phyloP scores from a whole-genome alignment of 2,113 vertebrate species.

The Herpetotheres cachinnans region DNA sequence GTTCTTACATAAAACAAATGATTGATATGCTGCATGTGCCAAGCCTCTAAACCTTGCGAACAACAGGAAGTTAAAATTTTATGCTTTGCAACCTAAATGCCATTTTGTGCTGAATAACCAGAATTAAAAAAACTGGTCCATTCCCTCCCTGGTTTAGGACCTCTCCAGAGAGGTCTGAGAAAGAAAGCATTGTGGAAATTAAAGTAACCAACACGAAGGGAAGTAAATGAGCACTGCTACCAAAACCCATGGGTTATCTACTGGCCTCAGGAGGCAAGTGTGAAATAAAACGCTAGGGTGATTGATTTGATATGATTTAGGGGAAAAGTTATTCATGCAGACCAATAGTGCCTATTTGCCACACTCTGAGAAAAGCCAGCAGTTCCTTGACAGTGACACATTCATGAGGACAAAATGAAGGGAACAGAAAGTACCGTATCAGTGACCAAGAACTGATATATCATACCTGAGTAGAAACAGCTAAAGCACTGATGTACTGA shows the following conservation, averaged over 20 bases:
- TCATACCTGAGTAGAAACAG: accelerated
- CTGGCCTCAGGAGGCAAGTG: background rate
- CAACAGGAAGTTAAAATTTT: conserved; percentile 20
- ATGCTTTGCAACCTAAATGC: background rate
- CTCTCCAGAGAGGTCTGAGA: background rate
- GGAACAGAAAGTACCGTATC: background rate
- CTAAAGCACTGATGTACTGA: background rate
- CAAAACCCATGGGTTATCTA: background rate
- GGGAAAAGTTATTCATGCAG: background rate
- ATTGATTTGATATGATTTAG: background rate
- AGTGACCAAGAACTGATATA: background rate
- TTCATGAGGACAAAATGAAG: background rate
- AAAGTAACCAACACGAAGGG: background rate
- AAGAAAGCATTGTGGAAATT: background rate
- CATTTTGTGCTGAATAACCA: background rate
- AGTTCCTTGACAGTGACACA: background rate
- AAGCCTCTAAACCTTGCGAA: background rate
- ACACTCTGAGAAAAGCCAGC: background rate
- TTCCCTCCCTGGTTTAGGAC: background rate
- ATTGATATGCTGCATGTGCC: background rate
- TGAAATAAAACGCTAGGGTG: background rate
- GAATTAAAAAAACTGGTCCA: background rate
- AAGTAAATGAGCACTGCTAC: background rate
- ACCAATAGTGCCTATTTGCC: background rate
- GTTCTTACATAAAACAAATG: background rate